Evolutionary conservation across 2,888 invertebrate genomes (phyloP).

Genomic region (Hyles lineata): DNA sequence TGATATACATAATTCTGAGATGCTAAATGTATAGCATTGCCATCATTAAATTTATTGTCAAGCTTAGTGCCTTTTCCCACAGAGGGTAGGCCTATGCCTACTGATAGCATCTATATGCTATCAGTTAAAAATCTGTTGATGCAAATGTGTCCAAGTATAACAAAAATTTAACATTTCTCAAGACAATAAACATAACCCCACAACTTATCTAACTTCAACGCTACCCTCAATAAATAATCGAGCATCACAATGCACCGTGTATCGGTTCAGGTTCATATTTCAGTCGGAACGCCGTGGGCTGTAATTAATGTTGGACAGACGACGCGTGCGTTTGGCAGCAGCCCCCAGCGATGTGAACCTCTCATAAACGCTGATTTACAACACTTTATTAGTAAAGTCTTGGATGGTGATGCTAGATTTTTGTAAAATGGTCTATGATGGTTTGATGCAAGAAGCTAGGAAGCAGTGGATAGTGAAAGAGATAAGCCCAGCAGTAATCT

Average conservation of each 20-base stretch:
- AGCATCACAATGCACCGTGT: conserved; percentile 66
- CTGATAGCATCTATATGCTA: too few species aligned
- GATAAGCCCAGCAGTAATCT: too few species aligned
- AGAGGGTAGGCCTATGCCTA: too few species aligned
- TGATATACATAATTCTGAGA: too few species aligned
- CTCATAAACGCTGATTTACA: conserved; percentile 15
- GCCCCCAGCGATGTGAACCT: neutral
- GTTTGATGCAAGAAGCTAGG: neutral
- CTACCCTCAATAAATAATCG: conserved; percentile 66
- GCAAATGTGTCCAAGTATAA: too few species aligned
- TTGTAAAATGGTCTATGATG: neutral
- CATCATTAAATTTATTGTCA: too few species aligned
- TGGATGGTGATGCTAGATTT: neutral
- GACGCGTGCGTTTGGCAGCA: conserved; percentile 53
- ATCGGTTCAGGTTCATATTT: conserved; percentile 76
- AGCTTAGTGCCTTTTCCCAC: too few species aligned
- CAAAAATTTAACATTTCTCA: too few species aligned
- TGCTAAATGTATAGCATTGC: too few species aligned
- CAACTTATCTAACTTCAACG: neutral
- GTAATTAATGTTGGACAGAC: conserved; percentile 68
- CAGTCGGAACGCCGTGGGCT: conserved; percentile 61
- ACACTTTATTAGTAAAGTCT: neutral
- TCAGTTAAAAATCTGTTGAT: too few species aligned
- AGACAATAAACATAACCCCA: neutral
- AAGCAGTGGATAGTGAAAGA: too few species aligned